A percentile compares a stretch with the other conserved stretches of the same genome.
Evolutionary conservation across 1,140 invertebrate genomes (phyloP).

Genomic region (Zaprionus davidi): DNA sequence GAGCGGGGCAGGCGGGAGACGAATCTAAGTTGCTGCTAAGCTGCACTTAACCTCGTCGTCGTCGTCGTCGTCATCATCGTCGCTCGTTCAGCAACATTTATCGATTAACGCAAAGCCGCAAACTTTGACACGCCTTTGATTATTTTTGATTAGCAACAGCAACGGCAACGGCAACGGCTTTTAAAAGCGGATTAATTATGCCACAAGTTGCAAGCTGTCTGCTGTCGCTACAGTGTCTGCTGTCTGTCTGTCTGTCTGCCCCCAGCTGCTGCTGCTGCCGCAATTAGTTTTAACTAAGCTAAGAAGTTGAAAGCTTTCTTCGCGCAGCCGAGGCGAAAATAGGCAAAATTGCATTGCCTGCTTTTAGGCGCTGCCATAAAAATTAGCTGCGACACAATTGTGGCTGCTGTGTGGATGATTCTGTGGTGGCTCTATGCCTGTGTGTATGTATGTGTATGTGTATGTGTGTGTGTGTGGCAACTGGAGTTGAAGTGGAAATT

Average conservation of each 20-base stretch:
- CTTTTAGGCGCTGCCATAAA: conserved; percentile 31
- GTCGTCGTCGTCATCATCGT: not conserved
- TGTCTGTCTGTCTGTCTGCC: conserved; percentile 3
- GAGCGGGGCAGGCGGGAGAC: not conserved
- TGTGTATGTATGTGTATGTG: not conserved
- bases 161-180: conserved; percentile 9
- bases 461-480: conserved; percentile 1
- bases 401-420: not conserved
- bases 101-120: conserved; percentile 31
- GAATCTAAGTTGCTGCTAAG: not conserved
- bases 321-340: not conserved
- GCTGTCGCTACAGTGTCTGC: not conserved
- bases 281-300: conserved; percentile 64
- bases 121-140: conserved; percentile 35
- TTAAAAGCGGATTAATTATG: conserved; percentile 67
- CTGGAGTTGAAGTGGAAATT: not conserved
- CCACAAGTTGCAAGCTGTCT: conserved; percentile 47
- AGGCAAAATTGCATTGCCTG: conserved; percentile 45
- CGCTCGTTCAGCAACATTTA: conserved; percentile 12
- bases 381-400: not conserved
- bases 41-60: conserved; percentile 13
- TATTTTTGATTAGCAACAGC: conserved; percentile 34
- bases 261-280: conserved; percentile 46
- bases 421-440: not conserved
- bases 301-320: conserved; percentile 28